Base-by-base conservation (phyloP, 1,140 invertebrate species). In the Philaenus spumarius region DNA sequence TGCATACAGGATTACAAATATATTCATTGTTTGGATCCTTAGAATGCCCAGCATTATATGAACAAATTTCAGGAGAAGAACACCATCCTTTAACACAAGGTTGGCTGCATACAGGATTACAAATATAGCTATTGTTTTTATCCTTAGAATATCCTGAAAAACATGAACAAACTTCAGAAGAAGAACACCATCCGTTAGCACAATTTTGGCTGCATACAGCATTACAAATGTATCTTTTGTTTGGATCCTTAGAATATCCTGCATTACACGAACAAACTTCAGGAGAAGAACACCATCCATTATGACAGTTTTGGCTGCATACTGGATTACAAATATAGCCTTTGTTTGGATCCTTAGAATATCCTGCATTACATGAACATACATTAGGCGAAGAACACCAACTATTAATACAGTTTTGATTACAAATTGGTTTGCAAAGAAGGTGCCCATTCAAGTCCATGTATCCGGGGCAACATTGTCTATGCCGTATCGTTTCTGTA, bases 1-100 rank as follows among this genome's bases (percentile, higher is more conserved):
- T 9, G 19, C 55, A 56, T 15, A 26, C 19, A 22, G 55, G 55
- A 2, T 45, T 19, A 45, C 55, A 56, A 2, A 30, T 24, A 46
- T 30, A 19, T 11, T 2, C 9, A 22, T 47, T n/a, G 2, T 7
- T n/a, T n/a, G n/a, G 6, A n/a, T 20, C 11, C 2, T 22, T 17
- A 17, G 19, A n/a, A 43, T 55, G 42, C n/a, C n/a, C n/a, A 6
- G 15, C 20, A 11, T 17, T 3, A 17, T 37, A 55, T 2, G 53
- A 11, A 22, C 53, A 55, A 7, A 15, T 40, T 22, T 43, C 53
- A 3, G 53, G 53, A n/a, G 4, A 9, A 4, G 22, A 17, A 37
- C 53, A 55, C 9, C 11, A 20, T 3, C 53, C 53, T 19, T 55
- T 20, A 11, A 17, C 35, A 40, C 53, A 55, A 19, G 17, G 17